phyloP scores from a whole-genome alignment of 2,888 invertebrate genomes.

The Drosophila robusta region DNA sequence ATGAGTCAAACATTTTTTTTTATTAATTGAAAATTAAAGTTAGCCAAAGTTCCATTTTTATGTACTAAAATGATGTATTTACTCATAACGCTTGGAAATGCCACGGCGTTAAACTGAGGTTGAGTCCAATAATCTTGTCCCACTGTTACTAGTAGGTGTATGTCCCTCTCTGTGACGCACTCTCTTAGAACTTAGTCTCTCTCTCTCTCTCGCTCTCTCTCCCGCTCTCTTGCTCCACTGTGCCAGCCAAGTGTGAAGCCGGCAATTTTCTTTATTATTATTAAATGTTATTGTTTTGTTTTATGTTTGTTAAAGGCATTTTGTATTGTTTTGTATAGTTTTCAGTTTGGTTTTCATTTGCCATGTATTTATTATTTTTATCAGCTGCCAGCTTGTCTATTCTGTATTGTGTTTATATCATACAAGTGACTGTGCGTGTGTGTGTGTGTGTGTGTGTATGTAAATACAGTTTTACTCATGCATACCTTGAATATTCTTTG shows the following conservation, averaged over 20 bases:
- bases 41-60: not conserved
- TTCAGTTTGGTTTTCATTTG: conserved; percentile 43
- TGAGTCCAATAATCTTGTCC: conserved; percentile 9
- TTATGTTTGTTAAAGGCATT: conserved; percentile 40
- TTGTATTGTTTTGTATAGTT: conserved; percentile 29
- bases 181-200: not conserved
- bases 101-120: not conserved
- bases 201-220: not conserved
- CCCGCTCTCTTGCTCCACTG: conserved; percentile 26
- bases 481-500: conserved; percentile 15
- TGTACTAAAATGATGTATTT: too few relatives aligned
- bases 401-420: conserved; percentile 11
- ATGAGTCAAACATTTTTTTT: too few relatives aligned
- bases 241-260: conserved; percentile 55
- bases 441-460: not conserved
- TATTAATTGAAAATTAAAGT: too few relatives aligned
- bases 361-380: conserved; percentile 35
- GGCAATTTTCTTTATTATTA: conserved; percentile 48
- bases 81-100: too few relatives aligned
- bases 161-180: conserved; percentile 9
- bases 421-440: not conserved
- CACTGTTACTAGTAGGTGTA: conserved; percentile 39
- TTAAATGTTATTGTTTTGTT: conserved; percentile 49
- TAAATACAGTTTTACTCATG: conserved; percentile 10
- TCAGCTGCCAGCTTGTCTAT: conserved; percentile 27